These are phyloP conservation scores for Lepus europaeus DNA, from an alignment of 2,113 vertebrate species.

Conservation along the genomic window DNA sequence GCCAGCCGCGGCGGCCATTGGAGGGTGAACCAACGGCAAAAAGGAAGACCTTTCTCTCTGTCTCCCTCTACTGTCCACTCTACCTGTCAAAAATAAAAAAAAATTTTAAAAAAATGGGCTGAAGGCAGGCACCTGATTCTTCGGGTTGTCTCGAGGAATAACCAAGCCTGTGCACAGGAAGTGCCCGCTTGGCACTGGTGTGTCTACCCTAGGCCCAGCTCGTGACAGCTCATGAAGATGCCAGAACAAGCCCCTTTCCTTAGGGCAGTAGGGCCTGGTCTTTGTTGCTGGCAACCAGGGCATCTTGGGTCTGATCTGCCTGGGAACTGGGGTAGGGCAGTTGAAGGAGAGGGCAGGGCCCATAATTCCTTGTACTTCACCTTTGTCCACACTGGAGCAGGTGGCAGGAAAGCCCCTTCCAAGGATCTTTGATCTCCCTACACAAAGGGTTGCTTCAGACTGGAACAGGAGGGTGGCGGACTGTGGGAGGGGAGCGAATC, in stretches of 20 bases:
- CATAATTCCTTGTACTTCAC: background rate
- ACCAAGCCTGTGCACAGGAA: background rate
- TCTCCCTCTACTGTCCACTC: no score
- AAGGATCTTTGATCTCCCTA: background rate
- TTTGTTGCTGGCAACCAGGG: background rate
- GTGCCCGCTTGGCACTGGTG: background rate
- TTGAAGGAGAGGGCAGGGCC: background rate
- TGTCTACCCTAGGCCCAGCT: background rate
- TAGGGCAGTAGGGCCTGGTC: background rate
- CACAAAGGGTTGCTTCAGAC: background rate
- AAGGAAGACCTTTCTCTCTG: no score
- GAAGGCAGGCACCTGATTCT: background rate
- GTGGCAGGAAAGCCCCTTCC: conserved; percentile 35
- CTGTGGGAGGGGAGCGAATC: background rate
- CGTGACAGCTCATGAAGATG: background rate
- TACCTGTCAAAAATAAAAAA: no score
- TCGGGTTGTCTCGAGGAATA: background rate
- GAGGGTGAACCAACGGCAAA: no score
- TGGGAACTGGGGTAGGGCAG: background rate
- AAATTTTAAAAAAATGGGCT: background rate
- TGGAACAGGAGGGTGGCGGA: background rate
- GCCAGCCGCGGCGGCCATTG: no score
- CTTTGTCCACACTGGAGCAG: background rate
- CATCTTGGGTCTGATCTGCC: background rate
- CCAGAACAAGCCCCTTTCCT: background rate